A percentile compares a stretch with the other conserved stretches of the same genome.
These are phyloP conservation scores for Pyrocephalus nanus DNA, from an alignment of 2,797 vertebrate species.

Conservation along the genomic window DNA sequence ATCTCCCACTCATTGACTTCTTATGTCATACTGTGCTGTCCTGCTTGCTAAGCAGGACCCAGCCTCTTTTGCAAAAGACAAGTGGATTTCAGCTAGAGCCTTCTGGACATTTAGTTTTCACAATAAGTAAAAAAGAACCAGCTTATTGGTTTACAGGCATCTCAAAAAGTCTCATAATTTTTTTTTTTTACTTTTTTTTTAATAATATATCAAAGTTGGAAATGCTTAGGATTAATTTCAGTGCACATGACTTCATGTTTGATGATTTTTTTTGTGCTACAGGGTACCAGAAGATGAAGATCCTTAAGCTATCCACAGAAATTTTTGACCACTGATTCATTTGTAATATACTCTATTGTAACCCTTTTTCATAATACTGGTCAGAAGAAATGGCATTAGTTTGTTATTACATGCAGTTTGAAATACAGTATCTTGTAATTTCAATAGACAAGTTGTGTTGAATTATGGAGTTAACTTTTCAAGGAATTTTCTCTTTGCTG, in stretches of 20 bases:
- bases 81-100: not conserved
- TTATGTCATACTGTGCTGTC: rapidly evolving
- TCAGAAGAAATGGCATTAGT: not conserved
- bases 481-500: not conserved
- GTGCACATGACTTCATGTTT: not conserved
- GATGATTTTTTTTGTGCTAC: not conserved
- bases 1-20: not conserved
- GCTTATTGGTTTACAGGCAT: not conserved
- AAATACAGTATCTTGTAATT: not conserved
- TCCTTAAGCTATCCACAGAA: not conserved
- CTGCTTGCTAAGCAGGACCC: not conserved
- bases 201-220: not conserved
- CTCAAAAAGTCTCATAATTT: not conserved
- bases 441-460: not conserved
- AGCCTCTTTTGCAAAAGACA: not conserved
- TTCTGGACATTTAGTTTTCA: not conserved
- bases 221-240: not conserved
- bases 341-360: not conserved
- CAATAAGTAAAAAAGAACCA: not conserved
- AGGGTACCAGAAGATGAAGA: not conserved
- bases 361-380: not conserved
- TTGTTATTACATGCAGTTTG: not conserved
- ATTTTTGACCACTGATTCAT: not conserved
- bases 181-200: not conserved
- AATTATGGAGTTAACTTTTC: not conserved